These are phyloP conservation scores for Chromis chromis DNA, from an alignment of 2,797 vertebrate genomes.

Conservation along the genomic window DNA sequence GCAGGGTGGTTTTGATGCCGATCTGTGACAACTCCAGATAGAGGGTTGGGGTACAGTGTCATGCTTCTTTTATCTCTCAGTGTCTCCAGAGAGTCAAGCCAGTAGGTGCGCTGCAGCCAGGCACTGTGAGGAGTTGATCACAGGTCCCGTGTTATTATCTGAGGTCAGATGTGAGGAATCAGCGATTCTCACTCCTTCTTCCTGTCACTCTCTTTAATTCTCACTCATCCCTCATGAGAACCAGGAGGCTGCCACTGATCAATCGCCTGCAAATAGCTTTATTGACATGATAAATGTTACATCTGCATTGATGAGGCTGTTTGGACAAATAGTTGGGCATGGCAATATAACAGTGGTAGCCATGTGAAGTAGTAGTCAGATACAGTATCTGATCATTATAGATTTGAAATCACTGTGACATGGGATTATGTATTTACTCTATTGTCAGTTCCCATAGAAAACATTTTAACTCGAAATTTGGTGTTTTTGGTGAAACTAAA, in stretches of 20 bases:
- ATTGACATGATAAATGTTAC: slow-evolving; percentile 81
- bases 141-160: slow-evolving; percentile 70
- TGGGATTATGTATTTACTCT: neutral
- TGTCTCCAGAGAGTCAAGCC: slow-evolving; percentile 56
- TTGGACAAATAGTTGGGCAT: slow-evolving; percentile 63
- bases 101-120: slow-evolving; percentile 21
- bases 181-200: slow-evolving; percentile 50
- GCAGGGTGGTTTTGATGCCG: slow-evolving; percentile 38
- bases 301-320: slow-evolving; percentile 73
- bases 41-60: slow-evolving; percentile 47
- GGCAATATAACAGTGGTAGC: slow-evolving; percentile 7
- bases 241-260: slow-evolving; percentile 66
- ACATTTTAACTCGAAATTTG: neutral
- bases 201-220: slow-evolving; percentile 53
- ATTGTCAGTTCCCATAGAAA: neutral
- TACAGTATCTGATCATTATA: neutral
- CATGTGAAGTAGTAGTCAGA: neutral
- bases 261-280: slow-evolving; percentile 80
- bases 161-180: slow-evolving; percentile 71
- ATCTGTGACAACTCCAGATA: slow-evolving; percentile 68
- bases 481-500: neutral
- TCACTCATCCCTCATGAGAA: slow-evolving; percentile 58
- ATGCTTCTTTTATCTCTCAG: slow-evolving; percentile 62
- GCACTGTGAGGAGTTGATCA: slow-evolving; percentile 44
- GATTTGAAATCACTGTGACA: neutral